phyloP scores from a whole-genome alignment of 2,797 vertebrate genomes.

The Decapterus maruadsi region DNA sequence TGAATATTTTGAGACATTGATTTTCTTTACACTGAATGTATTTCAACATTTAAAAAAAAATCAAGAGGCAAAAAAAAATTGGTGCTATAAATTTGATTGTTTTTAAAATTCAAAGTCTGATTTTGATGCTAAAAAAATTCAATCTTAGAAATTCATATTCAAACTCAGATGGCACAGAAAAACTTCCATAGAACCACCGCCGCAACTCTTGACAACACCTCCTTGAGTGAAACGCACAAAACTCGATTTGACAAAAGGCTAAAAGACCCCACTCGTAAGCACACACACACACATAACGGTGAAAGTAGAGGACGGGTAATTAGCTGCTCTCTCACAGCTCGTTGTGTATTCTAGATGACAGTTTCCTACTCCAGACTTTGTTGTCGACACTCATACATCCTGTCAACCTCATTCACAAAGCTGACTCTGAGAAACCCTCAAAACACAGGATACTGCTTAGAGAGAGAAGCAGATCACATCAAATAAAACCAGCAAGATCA shows the following conservation, averaged over 20 bases:
- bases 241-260: slow-evolving; percentile 18
- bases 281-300: slow-evolving; percentile 20
- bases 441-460: slow-evolving; percentile 19
- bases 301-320: slow-evolving; percentile 22
- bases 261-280: not conserved
- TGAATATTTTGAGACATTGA: too few relatives aligned
- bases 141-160: too few relatives aligned
- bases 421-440: slow-evolving; percentile 4
- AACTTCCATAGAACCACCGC: too few relatives aligned
- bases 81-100: too few relatives aligned
- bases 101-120: too few relatives aligned
- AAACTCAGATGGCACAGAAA: too few relatives aligned
- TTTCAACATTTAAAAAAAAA: too few relatives aligned
- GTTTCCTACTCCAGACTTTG: slow-evolving; percentile 50
- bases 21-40: too few relatives aligned
- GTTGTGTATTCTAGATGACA: slow-evolving; percentile 34
- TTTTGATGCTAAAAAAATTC: too few relatives aligned
- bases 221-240: not conserved
- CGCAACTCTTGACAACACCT: not conserved
- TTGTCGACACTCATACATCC: slow-evolving; percentile 36
- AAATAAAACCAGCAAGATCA: slow-evolving; percentile 1
- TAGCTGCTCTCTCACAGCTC: slow-evolving; percentile 29
- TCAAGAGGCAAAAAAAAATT: too few relatives aligned
- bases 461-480: slow-evolving; percentile 4
- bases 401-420: slow-evolving; percentile 51